Conservation (phyloP, 2,888 invertebrate genomes). For the Noctua pronuba region DNA sequence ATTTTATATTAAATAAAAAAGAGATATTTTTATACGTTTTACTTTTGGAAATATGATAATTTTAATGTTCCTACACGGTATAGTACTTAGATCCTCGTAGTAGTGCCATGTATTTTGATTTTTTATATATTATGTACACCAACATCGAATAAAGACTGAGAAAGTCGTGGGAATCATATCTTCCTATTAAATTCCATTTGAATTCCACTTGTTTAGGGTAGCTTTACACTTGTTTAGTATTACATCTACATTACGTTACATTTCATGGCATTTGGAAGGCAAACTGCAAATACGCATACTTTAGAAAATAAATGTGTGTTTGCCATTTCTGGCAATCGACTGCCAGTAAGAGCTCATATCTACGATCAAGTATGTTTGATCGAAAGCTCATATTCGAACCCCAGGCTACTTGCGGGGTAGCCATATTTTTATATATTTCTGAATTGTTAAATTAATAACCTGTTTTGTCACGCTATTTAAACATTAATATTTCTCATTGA, state of each 20-base stretch:
- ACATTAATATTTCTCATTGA: slow-evolving; percentile 26
- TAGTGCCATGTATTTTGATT: slow-evolving; percentile 84
- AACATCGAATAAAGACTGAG: slow-evolving; percentile 88
- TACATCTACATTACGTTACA: slow-evolving; percentile 50
- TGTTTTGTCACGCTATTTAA: slow-evolving; percentile 10
- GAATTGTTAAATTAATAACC: slow-evolving; percentile 17
- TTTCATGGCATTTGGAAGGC: background rate
- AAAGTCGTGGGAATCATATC: slow-evolving; percentile 72
- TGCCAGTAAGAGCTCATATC: slow-evolving; percentile 8
- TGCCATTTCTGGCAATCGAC: background rate
- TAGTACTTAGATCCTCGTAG: slow-evolving; percentile 80
- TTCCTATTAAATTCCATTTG: slow-evolving; percentile 58
- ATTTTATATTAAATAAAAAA: slow-evolving; percentile 67
- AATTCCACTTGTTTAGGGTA: slow-evolving; percentile 59
- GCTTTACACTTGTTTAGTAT: slow-evolving; percentile 52
- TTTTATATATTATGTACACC: slow-evolving; percentile 69
- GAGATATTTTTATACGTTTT: slow-evolving; percentile 83
- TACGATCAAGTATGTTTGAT: slow-evolving; percentile 17
- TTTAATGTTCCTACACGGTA: slow-evolving; percentile 83
- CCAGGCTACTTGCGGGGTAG: slow-evolving; percentile 11
- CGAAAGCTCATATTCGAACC: slow-evolving; percentile 2
- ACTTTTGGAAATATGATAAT: slow-evolving; percentile 78
- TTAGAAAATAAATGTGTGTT: background rate
- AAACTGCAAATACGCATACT: slow-evolving; percentile 16
- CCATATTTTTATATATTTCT: background rate